Evolutionary conservation across 2,113 vertebrate genomes (phyloP).

Genomic region (Melanotaenia duboulayi): DNA sequence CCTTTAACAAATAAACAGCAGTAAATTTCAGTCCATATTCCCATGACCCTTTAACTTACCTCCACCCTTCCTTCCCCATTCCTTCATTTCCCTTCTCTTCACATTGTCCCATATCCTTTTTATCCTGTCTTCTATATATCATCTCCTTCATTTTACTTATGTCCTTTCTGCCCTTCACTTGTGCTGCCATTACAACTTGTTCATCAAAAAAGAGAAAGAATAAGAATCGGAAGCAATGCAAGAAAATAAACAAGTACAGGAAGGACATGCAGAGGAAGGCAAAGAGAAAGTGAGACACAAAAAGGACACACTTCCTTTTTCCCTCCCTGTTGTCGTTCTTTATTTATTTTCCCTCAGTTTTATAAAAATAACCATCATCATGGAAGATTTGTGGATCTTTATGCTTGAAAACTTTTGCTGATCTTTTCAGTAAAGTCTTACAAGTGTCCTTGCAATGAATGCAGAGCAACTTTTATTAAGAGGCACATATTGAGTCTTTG

Average conservation of each 20-base stretch:
- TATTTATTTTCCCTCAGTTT: slow-evolving; percentile 47
- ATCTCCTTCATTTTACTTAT: slow-evolving; percentile 1
- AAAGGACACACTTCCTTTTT: slow-evolving; percentile 11
- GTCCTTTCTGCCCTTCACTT: neutral
- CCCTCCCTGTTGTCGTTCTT: slow-evolving; percentile 32
- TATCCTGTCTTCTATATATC: slow-evolving; percentile 11
- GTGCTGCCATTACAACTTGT: neutral
- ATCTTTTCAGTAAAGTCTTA: slow-evolving; percentile 28
- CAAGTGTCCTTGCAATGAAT: slow-evolving; percentile 13
- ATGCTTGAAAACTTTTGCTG: neutral
- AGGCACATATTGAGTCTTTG: neutral
- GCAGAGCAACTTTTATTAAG: slow-evolving; percentile 18
- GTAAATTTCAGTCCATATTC: slow-evolving; percentile 39
- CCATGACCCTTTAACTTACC: slow-evolving; percentile 48
- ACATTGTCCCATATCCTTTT: slow-evolving; percentile 15
- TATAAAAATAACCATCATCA: slow-evolving; percentile 47
- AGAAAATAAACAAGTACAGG: neutral
- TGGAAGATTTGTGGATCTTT: slow-evolving; percentile 45
- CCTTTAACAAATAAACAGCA: slow-evolving; percentile 54
- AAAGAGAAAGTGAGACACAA: slow-evolving; percentile 30
- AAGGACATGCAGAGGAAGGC: neutral
- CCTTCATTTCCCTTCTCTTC: slow-evolving; percentile 29
- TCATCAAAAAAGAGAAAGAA: neutral
- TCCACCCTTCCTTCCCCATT: slow-evolving; percentile 39
- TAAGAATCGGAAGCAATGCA: neutral